Conservation (phyloP, 2,797 vertebrate genomes). For the Allobates femoralis region DNA sequence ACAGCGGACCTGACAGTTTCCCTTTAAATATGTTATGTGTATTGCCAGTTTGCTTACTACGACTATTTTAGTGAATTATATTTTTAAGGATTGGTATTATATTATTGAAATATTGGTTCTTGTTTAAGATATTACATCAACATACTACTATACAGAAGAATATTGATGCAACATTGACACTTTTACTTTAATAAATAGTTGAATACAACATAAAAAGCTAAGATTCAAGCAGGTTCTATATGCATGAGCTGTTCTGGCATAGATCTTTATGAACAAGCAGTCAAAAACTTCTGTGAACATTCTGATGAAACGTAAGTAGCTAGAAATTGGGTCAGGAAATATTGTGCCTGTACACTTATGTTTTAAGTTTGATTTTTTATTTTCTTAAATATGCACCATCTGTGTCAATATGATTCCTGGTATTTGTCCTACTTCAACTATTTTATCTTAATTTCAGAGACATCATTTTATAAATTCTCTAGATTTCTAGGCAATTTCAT, state of each 20-base stretch:
- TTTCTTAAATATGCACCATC: slow-evolving; percentile 15
- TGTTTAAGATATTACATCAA: background rate
- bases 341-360: slow-evolving; percentile 15
- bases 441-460: slow-evolving; percentile 23
- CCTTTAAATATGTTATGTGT: no score
- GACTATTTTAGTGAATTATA: background rate
- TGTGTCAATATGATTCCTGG: slow-evolving; percentile 39
- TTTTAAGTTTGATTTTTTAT: slow-evolving; percentile 14
- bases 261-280: slow-evolving; percentile 15
- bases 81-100: no score
- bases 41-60: background rate
- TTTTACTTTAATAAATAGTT: slow-evolving; percentile 1
- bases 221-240: background rate
- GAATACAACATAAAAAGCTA: background rate
- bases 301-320: slow-evolving; percentile 24
- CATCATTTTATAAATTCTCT: background rate
- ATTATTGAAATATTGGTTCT: background rate
- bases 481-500: background rate
- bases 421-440: slow-evolving; percentile 37
- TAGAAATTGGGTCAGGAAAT: slow-evolving; percentile 29
- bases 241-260: slow-evolving; percentile 28
- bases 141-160: background rate
- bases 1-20: no score
- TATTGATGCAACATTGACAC: background rate
- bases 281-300: slow-evolving; percentile 10